These are phyloP conservation scores for Sardinella longiceps DNA, from an alignment of 2,797 vertebrate species.

Conservation along the genomic window DNA sequence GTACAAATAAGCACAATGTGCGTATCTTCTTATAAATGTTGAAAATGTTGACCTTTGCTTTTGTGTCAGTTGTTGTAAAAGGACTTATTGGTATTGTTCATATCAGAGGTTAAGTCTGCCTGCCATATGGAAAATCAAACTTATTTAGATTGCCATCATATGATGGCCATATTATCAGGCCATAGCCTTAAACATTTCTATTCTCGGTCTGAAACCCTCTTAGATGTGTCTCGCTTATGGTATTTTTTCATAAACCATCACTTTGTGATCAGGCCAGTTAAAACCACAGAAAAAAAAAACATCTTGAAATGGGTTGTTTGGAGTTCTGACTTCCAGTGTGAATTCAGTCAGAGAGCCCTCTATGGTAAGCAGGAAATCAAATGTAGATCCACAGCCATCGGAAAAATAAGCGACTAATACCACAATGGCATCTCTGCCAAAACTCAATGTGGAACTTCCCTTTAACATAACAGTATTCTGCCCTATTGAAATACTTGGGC, in stretches of 20 bases:
- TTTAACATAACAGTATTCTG: background rate
- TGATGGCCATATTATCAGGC: background rate
- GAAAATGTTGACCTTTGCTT: too few species aligned
- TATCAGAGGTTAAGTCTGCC: too few species aligned
- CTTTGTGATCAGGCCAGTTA: background rate
- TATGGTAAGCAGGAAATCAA: background rate
- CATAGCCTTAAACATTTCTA: background rate
- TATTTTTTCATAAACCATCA: background rate
- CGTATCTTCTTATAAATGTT: too few species aligned
- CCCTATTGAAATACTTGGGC: background rate
- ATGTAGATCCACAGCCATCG: background rate
- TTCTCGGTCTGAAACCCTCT: background rate
- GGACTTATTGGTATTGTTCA: background rate
- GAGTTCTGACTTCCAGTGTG: background rate
- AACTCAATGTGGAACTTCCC: background rate
- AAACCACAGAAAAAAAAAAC: background rate
- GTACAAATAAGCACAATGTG: too few species aligned
- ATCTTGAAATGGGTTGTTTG: background rate
- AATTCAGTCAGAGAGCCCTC: background rate
- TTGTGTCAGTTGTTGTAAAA: background rate
- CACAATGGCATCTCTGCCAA: background rate
- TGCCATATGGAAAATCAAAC: too few species aligned
- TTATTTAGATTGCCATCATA: too few species aligned
- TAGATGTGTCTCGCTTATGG: background rate
- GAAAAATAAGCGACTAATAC: background rate